Evolutionary conservation across 2,888 invertebrate species (phyloP).

Genomic region (Euzophera pinguis): DNA sequence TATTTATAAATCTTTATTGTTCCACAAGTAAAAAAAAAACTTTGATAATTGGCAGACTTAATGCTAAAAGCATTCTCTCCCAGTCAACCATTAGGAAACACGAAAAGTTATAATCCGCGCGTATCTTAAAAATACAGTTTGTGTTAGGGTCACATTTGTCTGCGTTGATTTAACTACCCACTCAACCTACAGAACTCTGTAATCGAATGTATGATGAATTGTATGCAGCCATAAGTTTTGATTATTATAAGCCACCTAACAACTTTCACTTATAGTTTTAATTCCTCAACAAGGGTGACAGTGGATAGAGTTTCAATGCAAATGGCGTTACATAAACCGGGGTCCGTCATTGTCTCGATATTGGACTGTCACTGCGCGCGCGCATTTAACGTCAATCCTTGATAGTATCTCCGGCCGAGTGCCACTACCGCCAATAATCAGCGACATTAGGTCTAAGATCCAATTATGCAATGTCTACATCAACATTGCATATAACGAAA

Average conservation of each 20-base stretch:
- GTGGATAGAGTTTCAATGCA: slow-evolving; percentile 47
- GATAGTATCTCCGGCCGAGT: slow-evolving; percentile 63
- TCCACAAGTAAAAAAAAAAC: too few relatives aligned
- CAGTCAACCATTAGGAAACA: too few relatives aligned
- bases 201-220: slow-evolving; percentile 14
- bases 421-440: slow-evolving; percentile 46
- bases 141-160: background rate
- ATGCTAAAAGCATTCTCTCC: too few relatives aligned
- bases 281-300: slow-evolving; percentile 47
- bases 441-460: slow-evolving; percentile 56
- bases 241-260: slow-evolving; percentile 24
- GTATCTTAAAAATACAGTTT: background rate
- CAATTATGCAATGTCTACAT: slow-evolving; percentile 53
- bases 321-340: slow-evolving; percentile 63
- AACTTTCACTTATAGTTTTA: slow-evolving; percentile 43
- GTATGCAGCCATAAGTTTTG: slow-evolving; percentile 15
- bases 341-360: slow-evolving; percentile 75
- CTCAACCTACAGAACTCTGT: slow-evolving; percentile 11
- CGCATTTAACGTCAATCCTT: slow-evolving; percentile 77
- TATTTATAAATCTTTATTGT: too few relatives aligned
- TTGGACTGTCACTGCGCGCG: slow-evolving; percentile 68
- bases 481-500: too few relatives aligned
- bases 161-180: background rate
- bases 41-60: too few relatives aligned
- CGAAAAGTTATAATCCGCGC: too few relatives aligned